These are phyloP conservation scores for Stichodactyla mertensii DNA, from an alignment of 64 coral and sea anemone genomes.

Conservation along the genomic window DNA sequence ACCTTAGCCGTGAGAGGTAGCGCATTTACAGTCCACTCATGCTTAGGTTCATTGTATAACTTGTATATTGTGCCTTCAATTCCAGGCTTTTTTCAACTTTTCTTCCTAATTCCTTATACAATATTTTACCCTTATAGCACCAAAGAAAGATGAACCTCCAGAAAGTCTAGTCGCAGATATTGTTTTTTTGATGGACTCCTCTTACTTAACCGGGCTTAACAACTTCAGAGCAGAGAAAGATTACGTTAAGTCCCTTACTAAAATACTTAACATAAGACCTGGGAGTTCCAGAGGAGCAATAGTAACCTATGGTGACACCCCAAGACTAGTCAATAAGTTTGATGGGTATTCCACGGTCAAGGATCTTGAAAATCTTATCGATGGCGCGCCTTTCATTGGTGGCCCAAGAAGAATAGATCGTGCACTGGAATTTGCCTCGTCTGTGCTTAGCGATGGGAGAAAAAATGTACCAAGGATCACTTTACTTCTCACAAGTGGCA, in stretches of 20 bases:
- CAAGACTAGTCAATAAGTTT: conserved; percentile 22
- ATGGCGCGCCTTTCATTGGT: conserved; percentile 23
- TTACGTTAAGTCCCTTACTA: conserved; percentile 26
- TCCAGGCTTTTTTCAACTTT: too few relatives aligned
- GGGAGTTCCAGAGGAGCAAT: conserved; percentile 24
- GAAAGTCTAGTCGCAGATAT: conserved; percentile 1
- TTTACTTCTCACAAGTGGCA: conserved; percentile 29
- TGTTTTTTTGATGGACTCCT: conserved; percentile 37
- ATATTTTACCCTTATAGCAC: background rate
- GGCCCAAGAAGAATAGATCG: conserved; percentile 36
- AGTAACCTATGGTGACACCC: conserved; percentile 9
- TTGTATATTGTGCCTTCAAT: too few relatives aligned
- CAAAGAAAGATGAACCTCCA: background rate
- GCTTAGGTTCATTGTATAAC: too few relatives aligned
- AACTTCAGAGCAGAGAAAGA: conserved; percentile 36
- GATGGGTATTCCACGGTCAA: background rate
- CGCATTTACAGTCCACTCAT: too few relatives aligned
- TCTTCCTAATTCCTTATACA: too few relatives aligned
- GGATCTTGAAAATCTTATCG: conserved; percentile 25
- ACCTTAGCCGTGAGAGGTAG: too few relatives aligned
- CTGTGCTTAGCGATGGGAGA: conserved; percentile 30
- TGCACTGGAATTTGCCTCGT: conserved; percentile 12
- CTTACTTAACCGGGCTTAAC: background rate
- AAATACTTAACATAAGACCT: conserved; percentile 22
- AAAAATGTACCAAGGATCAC: conserved; percentile 22